Percentiles rank a stretch among this genome's conserved stretches.
phyloP scores from a whole-genome alignment of 2,113 vertebrate species.

The Salvelinus fontinalis region DNA sequence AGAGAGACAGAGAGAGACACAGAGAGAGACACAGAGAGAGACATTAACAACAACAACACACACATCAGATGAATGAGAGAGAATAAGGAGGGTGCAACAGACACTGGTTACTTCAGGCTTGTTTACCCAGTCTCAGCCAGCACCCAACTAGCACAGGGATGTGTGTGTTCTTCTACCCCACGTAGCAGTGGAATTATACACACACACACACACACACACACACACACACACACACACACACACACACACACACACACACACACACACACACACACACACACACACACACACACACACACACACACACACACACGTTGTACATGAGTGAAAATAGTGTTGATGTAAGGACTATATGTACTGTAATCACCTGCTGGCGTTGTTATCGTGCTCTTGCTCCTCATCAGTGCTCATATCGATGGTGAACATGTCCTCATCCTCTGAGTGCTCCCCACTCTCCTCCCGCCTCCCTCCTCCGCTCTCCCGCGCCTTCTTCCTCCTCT shows the following conservation, averaged over 20 bases:
- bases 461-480: constrained; percentile 80
- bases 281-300: too few relatives aligned
- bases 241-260: not conserved
- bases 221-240: not conserved
- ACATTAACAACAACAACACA: constrained; percentile 3
- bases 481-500: constrained; percentile 39
- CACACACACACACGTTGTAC: too few relatives aligned
- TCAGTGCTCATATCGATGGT: constrained; percentile 94
- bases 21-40: constrained; percentile 14
- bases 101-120: not conserved
- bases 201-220: not conserved
- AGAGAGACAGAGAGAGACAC: too few relatives aligned
- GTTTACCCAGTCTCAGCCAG: not conserved
- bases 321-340: too few relatives aligned
- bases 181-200: too few relatives aligned
- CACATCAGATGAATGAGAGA: not conserved
- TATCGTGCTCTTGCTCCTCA: constrained; percentile 53
- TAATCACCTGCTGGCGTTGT: too few relatives aligned
- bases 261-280: too few relatives aligned
- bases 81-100: not conserved
- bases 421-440: constrained; percentile 93
- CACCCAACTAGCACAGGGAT: not conserved
- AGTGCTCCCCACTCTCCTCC: constrained; percentile 80
- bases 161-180: too few relatives aligned
- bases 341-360: too few relatives aligned